phyloP scores from a whole-genome alignment of 1,140 invertebrate genomes.

The Pygmarrhopalites habei region DNA sequence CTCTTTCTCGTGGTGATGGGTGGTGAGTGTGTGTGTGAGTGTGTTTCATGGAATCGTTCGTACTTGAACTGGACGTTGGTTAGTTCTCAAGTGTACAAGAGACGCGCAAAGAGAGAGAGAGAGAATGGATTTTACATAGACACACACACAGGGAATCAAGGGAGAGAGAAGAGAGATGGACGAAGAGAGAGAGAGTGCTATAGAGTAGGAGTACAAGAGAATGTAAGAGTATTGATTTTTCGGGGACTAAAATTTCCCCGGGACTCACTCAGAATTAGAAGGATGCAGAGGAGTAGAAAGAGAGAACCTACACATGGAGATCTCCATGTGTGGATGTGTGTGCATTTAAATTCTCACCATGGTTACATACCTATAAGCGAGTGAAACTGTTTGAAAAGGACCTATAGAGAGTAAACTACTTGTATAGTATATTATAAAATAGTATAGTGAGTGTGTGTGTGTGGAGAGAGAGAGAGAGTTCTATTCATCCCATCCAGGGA shows the following conservation, averaged over 20 bases:
- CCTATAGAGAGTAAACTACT: too few species aligned
- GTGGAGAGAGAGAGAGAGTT: too few species aligned
- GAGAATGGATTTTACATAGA: not conserved
- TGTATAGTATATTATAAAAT: too few species aligned
- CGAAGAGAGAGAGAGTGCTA: slow-evolving; percentile 2
- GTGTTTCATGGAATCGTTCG: too few species aligned
- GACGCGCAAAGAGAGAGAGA: too few species aligned
- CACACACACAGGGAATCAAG: not conserved
- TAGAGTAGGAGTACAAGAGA: too few species aligned
- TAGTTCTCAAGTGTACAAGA: not conserved
- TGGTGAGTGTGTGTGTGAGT: too few species aligned
- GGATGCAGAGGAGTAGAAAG: not conserved
- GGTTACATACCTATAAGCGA: not conserved
- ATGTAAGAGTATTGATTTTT: slow-evolving; percentile 15
- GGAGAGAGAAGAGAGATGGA: not conserved
- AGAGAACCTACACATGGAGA: not conserved
- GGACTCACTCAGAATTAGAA: not conserved
- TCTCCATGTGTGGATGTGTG: not conserved
- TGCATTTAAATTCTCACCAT: slow-evolving; percentile 17
- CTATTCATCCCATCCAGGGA: too few species aligned
- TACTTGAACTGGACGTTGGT: slow-evolving; percentile 7
- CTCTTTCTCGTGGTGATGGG: not conserved
- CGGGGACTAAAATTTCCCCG: not conserved
- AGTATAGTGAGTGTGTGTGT: too few species aligned
- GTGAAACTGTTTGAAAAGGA: too few species aligned